Percentiles rank a stretch among this genome's conserved stretches.
phyloP scores from a whole-genome alignment of 2,113 vertebrate species.

The Macheiramphus alcinus region DNA sequence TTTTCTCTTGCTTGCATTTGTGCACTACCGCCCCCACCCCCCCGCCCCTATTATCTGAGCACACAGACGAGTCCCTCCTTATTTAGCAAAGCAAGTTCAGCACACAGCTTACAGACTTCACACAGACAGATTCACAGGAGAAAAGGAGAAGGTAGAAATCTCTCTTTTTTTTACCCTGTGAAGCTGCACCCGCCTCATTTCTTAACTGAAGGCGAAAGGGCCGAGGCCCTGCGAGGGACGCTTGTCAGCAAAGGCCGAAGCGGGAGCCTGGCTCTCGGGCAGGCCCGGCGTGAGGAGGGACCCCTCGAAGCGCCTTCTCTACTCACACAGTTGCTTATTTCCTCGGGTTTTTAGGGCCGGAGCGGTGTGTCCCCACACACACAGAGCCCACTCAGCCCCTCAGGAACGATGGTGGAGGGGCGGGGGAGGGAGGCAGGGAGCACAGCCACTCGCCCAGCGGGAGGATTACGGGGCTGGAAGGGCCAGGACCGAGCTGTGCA shows the following conservation, averaged over 20 bases:
- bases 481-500: rapidly evolving
- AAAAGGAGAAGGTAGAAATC: not conserved
- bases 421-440: not conserved
- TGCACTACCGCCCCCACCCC: not conserved
- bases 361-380: not conserved
- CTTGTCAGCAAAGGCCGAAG: not conserved
- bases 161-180: too few species aligned
- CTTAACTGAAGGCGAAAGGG: rapidly evolving
- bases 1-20: not conserved
- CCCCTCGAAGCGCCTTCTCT: rapidly evolving
- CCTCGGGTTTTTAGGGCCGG: too few species aligned
- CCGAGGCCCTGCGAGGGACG: not conserved
- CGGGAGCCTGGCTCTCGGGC: not conserved
- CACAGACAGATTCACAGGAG: rapidly evolving
- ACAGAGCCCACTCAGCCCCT: not conserved
- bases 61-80: not conserved
- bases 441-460: rapidly evolving
- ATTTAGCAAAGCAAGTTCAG: not conserved
- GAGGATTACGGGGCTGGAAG: not conserved
- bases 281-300: not conserved
- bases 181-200: not conserved
- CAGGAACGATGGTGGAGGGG: not conserved
- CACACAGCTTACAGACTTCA: not conserved
- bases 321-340: rapidly evolving
- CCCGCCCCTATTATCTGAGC: too few species aligned